Evolutionary conservation across 2,113 vertebrate genomes (phyloP).

Genomic region (Rhinoptilus africanus): DNA sequence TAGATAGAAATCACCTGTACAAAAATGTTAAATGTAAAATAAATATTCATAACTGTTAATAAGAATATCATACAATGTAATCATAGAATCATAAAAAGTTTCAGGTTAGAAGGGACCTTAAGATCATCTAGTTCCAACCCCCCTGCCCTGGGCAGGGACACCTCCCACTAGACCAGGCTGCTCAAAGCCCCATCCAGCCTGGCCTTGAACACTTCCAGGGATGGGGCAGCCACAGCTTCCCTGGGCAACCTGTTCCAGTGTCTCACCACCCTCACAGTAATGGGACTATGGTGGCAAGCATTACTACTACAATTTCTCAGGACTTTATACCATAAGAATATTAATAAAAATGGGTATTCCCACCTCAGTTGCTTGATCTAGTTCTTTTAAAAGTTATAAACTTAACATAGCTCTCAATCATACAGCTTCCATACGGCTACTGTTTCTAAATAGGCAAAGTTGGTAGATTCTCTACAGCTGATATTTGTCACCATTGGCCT

Average conservation of each 20-base stretch:
- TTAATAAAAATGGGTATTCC: neutral
- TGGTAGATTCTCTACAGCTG: neutral
- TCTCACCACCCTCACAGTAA: neutral
- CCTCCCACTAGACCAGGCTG: no score
- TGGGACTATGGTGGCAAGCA: neutral
- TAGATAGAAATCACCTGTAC: neutral
- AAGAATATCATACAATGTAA: neutral
- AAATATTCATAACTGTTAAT: neutral
- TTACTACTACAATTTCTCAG: neutral
- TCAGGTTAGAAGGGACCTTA: no score
- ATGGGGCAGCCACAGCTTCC: no score
- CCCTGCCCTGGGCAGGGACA: no score
- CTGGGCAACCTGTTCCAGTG: no score
- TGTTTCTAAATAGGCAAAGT: neutral
- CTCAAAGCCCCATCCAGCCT: no score
- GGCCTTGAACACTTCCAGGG: no score
- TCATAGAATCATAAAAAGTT: no score
- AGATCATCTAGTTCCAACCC: no score
- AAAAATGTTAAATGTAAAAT: neutral
- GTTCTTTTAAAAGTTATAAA: neutral
- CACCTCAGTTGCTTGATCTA: neutral
- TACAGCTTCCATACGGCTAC: neutral
- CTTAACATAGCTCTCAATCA: neutral
- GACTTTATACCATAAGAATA: neutral
- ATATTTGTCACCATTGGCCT: neutral